Evolutionary conservation across 1,140 invertebrate genomes (phyloP), one percentile per base, ranked within the genome.

Genomic region (Littorina saxatilis): DNA sequence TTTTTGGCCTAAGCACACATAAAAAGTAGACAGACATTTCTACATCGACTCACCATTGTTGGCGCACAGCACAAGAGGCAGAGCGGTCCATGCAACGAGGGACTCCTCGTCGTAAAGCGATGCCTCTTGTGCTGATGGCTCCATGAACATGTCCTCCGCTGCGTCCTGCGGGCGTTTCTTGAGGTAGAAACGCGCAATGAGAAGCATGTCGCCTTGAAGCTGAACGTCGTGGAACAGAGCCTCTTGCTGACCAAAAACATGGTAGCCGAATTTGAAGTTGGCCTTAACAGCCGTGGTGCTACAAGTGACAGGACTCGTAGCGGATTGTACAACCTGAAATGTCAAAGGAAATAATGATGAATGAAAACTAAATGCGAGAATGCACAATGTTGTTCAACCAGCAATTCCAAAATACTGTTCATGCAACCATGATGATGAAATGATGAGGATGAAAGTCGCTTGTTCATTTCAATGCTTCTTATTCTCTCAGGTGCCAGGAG

Each of bases 231-330:
- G 84, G 79, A 92, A 92, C 20, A 86, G 85, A 43, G 90, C 91
- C 81, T 92, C 90, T 81, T 91, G 91, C 85, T 91, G 89, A 13
- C 91, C 91, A 82, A 91, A 92, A 9, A 91, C 85, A 76, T 92
- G 91, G 79, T 91, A 92, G 47, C 87, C 84, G 83, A 88, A 85
- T 79, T 91, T 91, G 81, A 91, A 92, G 78, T 89, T 91, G 40
- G 91, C 90, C 63, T 84, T 83, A n/a, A 91, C 91, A 70, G 88
- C 85, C 20, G 88, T 90, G 55, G 91, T 92, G 82, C 87, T 89
- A 82, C 88, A 91, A 27, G 88, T 91, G 32, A 92, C 89, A 75
- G 91, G 91, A 70, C 90, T 88, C 68, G 86, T 90, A 7, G 84
- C 81, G 50, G 90, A 91, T 80, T 91, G 88, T 76, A 90, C 91